Conservation (phyloP, 1,140 invertebrate genomes). For the Sitodiplosis mosellana region DNA sequence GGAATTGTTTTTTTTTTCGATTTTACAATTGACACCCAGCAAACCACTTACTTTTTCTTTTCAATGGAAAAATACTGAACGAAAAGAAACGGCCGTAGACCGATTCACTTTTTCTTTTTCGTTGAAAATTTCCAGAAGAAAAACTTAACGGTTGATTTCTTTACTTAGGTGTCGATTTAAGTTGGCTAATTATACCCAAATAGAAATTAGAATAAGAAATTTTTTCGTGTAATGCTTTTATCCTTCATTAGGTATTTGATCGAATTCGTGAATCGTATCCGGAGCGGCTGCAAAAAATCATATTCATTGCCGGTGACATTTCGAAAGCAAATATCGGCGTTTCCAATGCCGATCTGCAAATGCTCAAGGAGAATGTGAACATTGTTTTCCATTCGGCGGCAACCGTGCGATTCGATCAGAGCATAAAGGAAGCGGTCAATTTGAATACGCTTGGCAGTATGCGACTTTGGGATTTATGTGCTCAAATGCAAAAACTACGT, state of each 20-base stretch:
- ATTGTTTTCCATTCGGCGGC: conserved; percentile 78
- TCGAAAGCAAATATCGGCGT: conserved; percentile 38
- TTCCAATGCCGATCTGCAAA: conserved; percentile 29
- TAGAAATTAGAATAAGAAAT: too few relatives aligned
- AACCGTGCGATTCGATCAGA: conserved; percentile 69
- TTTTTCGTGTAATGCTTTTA: too few relatives aligned
- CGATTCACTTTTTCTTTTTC: too few relatives aligned
- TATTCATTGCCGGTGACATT: conserved; percentile 25
- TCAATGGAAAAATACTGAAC: too few relatives aligned
- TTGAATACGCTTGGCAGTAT: conserved; percentile 43
- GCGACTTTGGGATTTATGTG: conserved; percentile 32
- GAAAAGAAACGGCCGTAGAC: too few relatives aligned
- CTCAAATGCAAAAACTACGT: conserved; percentile 45
- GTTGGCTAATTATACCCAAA: too few relatives aligned
- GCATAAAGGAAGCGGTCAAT: conserved; percentile 39
- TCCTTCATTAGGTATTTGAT: conserved; percentile 19
- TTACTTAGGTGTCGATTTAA: too few relatives aligned
- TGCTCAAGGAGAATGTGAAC: conserved; percentile 37
- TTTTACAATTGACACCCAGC: too few relatives aligned
- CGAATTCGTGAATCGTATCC: conserved; percentile 14
- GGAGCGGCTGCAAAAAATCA: conserved; percentile 22
- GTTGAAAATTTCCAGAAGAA: too few relatives aligned
- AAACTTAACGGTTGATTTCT: too few relatives aligned
- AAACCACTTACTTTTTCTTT: too few relatives aligned
- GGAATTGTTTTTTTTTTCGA: too few relatives aligned